Percentiles rank a stretch among this genome's conserved stretches.
These are phyloP conservation scores for Papilio aristodemus DNA, from an alignment of 1,140 invertebrate species.

Conservation along the genomic window DNA sequence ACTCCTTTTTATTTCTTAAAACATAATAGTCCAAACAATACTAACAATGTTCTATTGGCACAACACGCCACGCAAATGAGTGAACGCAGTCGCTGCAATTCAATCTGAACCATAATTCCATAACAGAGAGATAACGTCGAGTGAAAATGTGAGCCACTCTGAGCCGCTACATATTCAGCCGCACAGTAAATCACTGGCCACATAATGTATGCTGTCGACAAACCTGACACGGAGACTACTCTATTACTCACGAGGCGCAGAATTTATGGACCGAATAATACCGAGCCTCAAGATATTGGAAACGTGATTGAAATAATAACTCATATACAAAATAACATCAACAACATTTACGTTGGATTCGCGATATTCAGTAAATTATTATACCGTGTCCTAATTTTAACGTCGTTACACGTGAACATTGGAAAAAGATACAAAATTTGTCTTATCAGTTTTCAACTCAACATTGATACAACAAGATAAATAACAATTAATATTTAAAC, in stretches of 20 bases:
- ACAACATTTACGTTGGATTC: slow-evolving; percentile 11
- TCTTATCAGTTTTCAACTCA: no score
- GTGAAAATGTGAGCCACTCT: slow-evolving; percentile 15
- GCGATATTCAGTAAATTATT: not conserved
- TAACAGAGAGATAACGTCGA: slow-evolving; percentile 23
- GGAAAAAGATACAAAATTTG: no score
- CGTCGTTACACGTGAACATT: not conserved
- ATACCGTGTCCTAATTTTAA: not conserved
- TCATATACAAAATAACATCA: slow-evolving; percentile 24
- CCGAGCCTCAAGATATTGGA: slow-evolving; percentile 57
- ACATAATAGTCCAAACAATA: not conserved
- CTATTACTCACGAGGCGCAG: slow-evolving; percentile 65
- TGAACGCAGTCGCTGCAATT: not conserved
- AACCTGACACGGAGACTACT: slow-evolving; percentile 61
- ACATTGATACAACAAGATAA: no score
- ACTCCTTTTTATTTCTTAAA: not conserved
- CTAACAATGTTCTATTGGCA: not conserved
- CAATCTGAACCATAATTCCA: slow-evolving; percentile 32
- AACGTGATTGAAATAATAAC: slow-evolving; percentile 57
- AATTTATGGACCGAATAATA: slow-evolving; percentile 73
- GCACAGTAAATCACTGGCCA: slow-evolving; percentile 41
- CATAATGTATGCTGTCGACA: slow-evolving; percentile 67
- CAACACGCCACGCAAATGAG: not conserved
- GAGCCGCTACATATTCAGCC: slow-evolving; percentile 31
- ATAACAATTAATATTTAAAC: no score